Evolutionary conservation across 35 echinoderm and acorn worm genomes (phyloP).

Genomic region (Acanthaster planci): DNA sequence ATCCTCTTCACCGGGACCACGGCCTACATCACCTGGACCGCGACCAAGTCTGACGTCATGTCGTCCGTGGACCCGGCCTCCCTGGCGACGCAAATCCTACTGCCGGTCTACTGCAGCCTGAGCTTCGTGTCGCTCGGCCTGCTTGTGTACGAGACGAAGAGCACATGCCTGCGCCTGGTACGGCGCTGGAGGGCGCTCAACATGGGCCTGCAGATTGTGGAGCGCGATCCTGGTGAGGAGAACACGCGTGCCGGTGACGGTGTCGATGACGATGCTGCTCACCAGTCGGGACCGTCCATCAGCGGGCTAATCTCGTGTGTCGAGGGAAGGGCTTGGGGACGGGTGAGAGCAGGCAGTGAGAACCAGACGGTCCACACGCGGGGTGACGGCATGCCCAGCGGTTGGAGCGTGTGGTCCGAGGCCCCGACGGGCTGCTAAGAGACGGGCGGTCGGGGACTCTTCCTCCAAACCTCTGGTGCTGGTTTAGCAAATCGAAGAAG

Average conservation of each 20-base stretch:
- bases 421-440: background rate
- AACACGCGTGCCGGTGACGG: too few species aligned
- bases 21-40: background rate
- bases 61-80: background rate
- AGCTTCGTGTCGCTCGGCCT: constrained; percentile 11
- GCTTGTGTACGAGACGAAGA: background rate
- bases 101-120: background rate
- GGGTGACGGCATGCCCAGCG: background rate
- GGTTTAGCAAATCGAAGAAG: too few species aligned
- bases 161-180: background rate
- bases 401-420: constrained; percentile 6
- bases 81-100: background rate
- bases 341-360: background rate
- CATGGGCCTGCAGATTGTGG: background rate
- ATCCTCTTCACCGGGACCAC: background rate
- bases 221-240: background rate
- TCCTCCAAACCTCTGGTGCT: too few species aligned
- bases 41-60: background rate
- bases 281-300: too few species aligned
- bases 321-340: background rate
- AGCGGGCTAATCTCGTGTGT: too few species aligned
- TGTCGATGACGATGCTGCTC: too few species aligned
- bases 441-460: too few species aligned
- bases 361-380: background rate
- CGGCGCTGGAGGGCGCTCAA: constrained; percentile 21